These are phyloP conservation scores for Pilophorus perplexus DNA, from an alignment of 2,888 invertebrate genomes.

Conservation along the genomic window DNA sequence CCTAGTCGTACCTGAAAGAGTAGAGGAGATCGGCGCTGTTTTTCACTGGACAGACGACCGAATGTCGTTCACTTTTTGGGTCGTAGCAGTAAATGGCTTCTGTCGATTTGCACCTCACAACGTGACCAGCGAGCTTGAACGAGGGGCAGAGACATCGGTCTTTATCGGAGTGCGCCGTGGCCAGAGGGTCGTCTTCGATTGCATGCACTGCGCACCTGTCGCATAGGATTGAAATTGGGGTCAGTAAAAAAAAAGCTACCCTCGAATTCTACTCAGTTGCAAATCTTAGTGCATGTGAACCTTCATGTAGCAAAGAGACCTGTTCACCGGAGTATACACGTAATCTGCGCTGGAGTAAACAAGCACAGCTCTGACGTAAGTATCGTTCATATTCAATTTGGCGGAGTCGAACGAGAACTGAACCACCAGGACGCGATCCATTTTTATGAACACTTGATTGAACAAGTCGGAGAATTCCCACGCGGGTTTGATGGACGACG, in stretches of 20 bases:
- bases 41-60: slow-evolving; percentile 62
- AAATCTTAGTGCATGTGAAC: no score
- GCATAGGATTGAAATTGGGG: not conserved
- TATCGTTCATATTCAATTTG: slow-evolving; percentile 7
- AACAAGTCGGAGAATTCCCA: slow-evolving; percentile 29
- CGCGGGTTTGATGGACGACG: slow-evolving; percentile 12
- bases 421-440: slow-evolving; percentile 26
- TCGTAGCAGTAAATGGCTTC: slow-evolving; percentile 59
- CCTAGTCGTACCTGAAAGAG: slow-evolving; percentile 60
- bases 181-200: slow-evolving; percentile 52
- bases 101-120: slow-evolving; percentile 57
- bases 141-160: slow-evolving; percentile 49
- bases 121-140: slow-evolving; percentile 60
- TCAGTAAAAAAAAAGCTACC: not conserved
- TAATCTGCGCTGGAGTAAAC: slow-evolving; percentile 65
- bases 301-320: no score
- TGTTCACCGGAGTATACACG: slow-evolving; percentile 63
- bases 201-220: slow-evolving; percentile 64
- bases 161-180: slow-evolving; percentile 47
- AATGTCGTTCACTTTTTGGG: slow-evolving; percentile 56
- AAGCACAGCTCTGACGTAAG: slow-evolving; percentile 61
- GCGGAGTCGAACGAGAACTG: slow-evolving; percentile 15
- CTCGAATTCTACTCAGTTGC: not conserved
- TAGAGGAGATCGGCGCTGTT: slow-evolving; percentile 53
- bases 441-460: slow-evolving; percentile 28